Percentiles rank a stretch among this genome's conserved stretches.
phyloP scores from a whole-genome alignment of 1,140 invertebrate species.

The Heliothis virescens region DNA sequence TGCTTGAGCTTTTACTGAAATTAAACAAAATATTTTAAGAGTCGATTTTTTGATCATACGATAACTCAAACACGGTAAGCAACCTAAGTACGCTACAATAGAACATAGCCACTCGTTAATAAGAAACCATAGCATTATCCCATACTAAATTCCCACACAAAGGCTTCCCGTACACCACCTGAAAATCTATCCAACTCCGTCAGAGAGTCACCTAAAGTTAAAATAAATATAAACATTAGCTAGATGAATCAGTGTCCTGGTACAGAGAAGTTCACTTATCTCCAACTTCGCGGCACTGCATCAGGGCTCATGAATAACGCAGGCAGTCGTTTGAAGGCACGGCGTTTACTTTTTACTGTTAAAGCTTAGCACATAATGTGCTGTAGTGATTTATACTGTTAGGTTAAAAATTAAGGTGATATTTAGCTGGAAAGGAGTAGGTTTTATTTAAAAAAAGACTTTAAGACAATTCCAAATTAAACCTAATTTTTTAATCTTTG shows the following conservation, averaged over 20 bases:
- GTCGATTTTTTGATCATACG: too few species aligned
- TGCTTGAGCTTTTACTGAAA: too few species aligned
- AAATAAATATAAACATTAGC: constrained; percentile 39
- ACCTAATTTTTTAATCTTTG: too few species aligned
- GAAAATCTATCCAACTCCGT: neutral
- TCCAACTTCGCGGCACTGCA: constrained; percentile 17
- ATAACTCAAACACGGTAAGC: too few species aligned
- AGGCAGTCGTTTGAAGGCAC: constrained; percentile 29
- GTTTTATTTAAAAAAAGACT: too few species aligned
- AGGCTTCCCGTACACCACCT: neutral
- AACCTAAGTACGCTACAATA: too few species aligned
- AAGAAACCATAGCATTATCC: too few species aligned
- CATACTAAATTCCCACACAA: neutral
- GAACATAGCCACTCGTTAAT: too few species aligned
- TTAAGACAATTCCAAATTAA: too few species aligned
- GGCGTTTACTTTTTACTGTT: constrained; percentile 13
- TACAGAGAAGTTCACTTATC: constrained; percentile 38
- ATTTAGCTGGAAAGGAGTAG: neutral
- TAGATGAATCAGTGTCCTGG: constrained; percentile 30
- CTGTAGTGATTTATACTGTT: neutral
- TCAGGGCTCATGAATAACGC: constrained; percentile 37
- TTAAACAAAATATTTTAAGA: too few species aligned
- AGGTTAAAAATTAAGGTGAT: neutral
- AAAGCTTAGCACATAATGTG: constrained; percentile 14
- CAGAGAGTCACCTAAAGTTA: constrained; percentile 5